Evolutionary conservation across 2,113 vertebrate genomes (phyloP).

Genomic region (Conger conger): DNA sequence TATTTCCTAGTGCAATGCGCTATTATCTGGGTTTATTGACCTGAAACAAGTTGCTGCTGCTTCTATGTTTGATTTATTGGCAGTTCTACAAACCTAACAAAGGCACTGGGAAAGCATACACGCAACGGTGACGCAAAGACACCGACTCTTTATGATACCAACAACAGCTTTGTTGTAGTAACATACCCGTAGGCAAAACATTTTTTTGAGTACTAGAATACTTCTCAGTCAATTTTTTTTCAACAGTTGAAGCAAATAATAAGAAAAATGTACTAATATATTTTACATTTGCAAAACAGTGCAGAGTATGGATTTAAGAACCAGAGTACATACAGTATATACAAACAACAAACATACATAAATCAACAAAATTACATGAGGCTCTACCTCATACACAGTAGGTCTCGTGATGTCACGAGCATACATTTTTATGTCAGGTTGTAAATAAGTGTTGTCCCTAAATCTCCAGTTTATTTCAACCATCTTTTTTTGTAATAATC

Average conservation of each 20-base stretch:
- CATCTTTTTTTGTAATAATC: conserved; percentile 8
- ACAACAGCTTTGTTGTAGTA: neutral
- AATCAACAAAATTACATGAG: neutral
- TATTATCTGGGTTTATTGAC: neutral
- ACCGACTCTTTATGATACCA: neutral
- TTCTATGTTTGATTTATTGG: neutral
- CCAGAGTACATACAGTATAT: neutral
- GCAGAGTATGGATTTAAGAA: neutral
- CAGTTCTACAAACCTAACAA: neutral
- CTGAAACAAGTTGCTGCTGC: neutral
- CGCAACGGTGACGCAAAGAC: neutral
- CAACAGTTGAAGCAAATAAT: neutral
- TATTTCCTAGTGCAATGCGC: neutral
- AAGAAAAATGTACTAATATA: neutral
- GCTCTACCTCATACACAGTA: neutral
- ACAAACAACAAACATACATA: too few species aligned
- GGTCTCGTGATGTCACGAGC: conserved; percentile 1
- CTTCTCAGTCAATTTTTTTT: too few species aligned
- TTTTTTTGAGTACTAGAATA: too few species aligned
- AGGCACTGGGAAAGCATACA: neutral
- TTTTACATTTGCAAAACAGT: neutral
- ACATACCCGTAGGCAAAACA: too few species aligned
- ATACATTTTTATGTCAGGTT: conserved; percentile 20
- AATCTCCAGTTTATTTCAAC: conserved; percentile 12
- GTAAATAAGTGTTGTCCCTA: conserved; percentile 18